Percentiles rank a stretch among this genome's conserved stretches.
phyloP scores from a whole-genome alignment of 2,797 vertebrate species.

The Chloroceryle amazona region DNA sequence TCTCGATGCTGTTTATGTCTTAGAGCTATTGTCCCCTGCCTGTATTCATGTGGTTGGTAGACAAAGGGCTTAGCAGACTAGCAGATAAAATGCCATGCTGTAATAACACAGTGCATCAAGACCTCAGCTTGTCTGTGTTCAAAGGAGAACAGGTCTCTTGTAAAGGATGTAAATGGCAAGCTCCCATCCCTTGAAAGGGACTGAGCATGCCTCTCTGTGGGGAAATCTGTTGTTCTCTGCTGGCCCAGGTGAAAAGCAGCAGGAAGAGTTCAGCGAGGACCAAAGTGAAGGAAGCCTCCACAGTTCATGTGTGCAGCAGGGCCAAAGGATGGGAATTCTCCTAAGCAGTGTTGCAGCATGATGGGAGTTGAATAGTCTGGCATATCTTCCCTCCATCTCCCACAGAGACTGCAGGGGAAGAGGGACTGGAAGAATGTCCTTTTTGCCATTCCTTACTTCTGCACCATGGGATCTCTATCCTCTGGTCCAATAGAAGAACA shows the following conservation, averaged over 20 bases:
- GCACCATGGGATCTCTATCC: not conserved
- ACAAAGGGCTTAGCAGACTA: not conserved
- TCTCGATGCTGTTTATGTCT: not conserved
- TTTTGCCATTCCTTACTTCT: not conserved
- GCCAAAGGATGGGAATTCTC: not conserved
- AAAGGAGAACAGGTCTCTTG: not conserved
- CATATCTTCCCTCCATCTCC: not conserved
- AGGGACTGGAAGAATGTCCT: not conserved
- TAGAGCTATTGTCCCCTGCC: not conserved
- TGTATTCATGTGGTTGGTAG: not conserved
- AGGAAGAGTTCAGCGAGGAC: not conserved
- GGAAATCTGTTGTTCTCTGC: not conserved
- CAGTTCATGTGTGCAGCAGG: not conserved
- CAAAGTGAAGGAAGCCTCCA: not conserved
- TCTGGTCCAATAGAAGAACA: not conserved
- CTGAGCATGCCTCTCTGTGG: rapidly evolving
- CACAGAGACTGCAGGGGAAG: not conserved
- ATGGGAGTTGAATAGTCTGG: not conserved
- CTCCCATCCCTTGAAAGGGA: not conserved
- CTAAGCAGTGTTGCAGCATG: not conserved
- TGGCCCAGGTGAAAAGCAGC: not conserved
- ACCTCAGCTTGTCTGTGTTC: not conserved
- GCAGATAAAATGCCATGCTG: not conserved
- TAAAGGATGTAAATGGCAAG: not conserved
- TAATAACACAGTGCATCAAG: not conserved